Evolutionary conservation across 2,888 invertebrate species (phyloP).

Genomic region (Arrhopalites spinosus): DNA sequence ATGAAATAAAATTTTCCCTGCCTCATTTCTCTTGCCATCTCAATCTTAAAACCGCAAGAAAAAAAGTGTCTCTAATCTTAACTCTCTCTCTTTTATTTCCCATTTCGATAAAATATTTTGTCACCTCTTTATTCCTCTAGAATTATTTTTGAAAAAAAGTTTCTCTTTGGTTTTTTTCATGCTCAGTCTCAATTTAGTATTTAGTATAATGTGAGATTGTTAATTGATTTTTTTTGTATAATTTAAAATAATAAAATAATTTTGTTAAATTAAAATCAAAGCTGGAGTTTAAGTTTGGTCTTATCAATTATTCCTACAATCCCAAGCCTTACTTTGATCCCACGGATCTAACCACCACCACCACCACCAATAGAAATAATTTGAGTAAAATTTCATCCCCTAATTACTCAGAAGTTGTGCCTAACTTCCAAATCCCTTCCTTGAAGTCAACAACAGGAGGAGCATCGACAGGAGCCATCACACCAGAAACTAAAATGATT

Average conservation of each 20-base stretch:
- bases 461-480: neutral
- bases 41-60: conserved; percentile 2
- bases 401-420: conserved; percentile 10
- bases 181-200: neutral
- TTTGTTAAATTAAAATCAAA: conserved; percentile 34
- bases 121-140: no score
- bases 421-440: conserved; percentile 17
- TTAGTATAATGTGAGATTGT: neutral
- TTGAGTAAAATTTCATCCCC: conserved; percentile 4
- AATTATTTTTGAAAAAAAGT: no score
- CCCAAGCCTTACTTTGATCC: conserved; percentile 50
- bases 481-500: conserved; percentile 66
- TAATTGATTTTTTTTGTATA: no score
- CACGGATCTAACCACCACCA: conserved; percentile 32
- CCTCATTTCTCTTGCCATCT: conserved; percentile 37
- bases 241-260: no score
- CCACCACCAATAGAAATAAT: neutral
- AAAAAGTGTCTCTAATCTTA: neutral
- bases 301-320: conserved; percentile 55
- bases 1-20: conserved; percentile 34
- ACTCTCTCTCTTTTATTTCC: neutral
- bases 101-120: no score
- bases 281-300: conserved; percentile 56
- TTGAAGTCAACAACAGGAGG: neutral
- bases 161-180: neutral